These are phyloP conservation scores for Lordiphosa stackelbergi DNA, from an alignment of 1,140 invertebrate species.

Conservation along the genomic window DNA sequence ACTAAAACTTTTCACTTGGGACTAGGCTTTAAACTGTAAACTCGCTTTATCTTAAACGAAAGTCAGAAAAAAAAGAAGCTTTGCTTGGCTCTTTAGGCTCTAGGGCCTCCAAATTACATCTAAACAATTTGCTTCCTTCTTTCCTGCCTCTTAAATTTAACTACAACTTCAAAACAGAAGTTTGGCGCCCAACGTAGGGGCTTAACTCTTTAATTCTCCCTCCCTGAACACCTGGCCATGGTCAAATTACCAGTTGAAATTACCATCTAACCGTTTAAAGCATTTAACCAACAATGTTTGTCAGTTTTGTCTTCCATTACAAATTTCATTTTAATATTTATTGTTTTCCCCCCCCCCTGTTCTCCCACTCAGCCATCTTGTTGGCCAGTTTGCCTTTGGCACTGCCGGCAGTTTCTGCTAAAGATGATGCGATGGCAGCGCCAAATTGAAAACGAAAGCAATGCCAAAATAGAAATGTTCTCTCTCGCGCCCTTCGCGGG, in stretches of 20 bases:
- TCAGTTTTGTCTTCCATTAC: slow-evolving; percentile 44
- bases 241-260: slow-evolving; percentile 67
- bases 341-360: slow-evolving; percentile 60
- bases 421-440: slow-evolving; percentile 27
- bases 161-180: too few species aligned
- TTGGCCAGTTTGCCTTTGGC: slow-evolving; percentile 41
- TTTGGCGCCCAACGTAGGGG: too few species aligned
- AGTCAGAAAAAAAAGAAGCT: too few species aligned
- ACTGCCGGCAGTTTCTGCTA: background rate
- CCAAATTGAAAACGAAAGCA: slow-evolving; percentile 73
- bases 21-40: too few species aligned
- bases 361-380: slow-evolving; percentile 10
- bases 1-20: too few species aligned
- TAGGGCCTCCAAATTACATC: too few species aligned
- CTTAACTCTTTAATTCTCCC: too few species aligned
- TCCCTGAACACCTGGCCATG: slow-evolving; percentile 14
- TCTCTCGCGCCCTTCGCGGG: slow-evolving; percentile 16
- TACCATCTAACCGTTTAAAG: slow-evolving; percentile 59
- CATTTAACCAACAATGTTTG: slow-evolving; percentile 40
- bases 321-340: slow-evolving; percentile 74
- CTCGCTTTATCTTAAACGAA: too few species aligned
- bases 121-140: too few species aligned
- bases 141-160: too few species aligned
- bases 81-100: too few species aligned
- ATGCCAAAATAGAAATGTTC: slow-evolving; percentile 74